Conservation (phyloP, 2,797 vertebrate genomes). For the Microctenopoma lineatum region DNA sequence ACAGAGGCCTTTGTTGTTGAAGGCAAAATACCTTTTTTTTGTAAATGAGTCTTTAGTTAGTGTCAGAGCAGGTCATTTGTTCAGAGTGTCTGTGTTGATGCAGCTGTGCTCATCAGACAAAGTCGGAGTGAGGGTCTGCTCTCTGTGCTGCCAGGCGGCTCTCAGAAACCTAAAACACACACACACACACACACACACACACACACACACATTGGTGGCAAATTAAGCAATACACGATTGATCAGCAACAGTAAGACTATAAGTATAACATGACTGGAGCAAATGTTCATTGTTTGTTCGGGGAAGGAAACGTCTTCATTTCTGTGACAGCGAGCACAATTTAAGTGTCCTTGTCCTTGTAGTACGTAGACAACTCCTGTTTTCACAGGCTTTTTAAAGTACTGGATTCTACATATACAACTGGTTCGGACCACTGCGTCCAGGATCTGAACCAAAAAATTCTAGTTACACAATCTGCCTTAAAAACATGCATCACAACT, state of each 20-base stretch:
- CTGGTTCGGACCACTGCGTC: too few relatives aligned
- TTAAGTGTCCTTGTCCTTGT: neutral
- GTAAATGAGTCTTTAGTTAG: neutral
- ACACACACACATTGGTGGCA: constrained; percentile 1
- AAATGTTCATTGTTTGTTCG: neutral
- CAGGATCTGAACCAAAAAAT: too few relatives aligned
- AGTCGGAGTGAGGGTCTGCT: constrained; percentile 23
- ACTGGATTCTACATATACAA: too few relatives aligned
- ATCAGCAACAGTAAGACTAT: neutral
- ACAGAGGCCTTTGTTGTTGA: neutral
- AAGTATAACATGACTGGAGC: neutral
- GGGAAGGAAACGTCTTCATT: too few relatives aligned
- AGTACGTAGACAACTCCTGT: too few relatives aligned
- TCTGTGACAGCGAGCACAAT: neutral
- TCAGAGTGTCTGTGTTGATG: constrained; percentile 48
- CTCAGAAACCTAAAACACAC: constrained; percentile 43
- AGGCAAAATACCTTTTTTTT: neutral
- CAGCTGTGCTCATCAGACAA: constrained; percentile 57
- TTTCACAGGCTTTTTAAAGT: too few relatives aligned
- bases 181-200: constrained; percentile 36
- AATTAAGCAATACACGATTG: neutral
- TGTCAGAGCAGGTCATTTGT: neutral
- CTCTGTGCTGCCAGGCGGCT: constrained; percentile 32
- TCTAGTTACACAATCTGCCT: too few relatives aligned
- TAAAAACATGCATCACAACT: neutral